Evolutionary conservation across 2,888 invertebrate species (phyloP), one percentile per base, ranked within the genome.

Genomic region (Gymnocheta viridis): DNA sequence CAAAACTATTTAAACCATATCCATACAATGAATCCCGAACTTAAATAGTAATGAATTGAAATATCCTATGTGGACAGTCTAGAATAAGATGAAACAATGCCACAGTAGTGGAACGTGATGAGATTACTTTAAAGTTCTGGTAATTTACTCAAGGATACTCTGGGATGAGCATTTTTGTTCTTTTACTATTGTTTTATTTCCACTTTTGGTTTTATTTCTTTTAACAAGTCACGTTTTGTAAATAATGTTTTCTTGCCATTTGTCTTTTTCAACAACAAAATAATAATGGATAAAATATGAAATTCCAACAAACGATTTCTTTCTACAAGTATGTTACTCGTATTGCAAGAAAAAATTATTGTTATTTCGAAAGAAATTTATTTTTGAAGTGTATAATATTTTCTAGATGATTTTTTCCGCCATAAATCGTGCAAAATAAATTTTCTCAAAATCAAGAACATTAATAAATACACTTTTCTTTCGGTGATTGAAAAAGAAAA

Each of bases 161-260:
- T 56, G 22, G 35, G 17, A 56, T 56, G 32, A 56, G 4, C 12
- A 19, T 17, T 47, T 64, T 32, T 44, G n/a, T 35, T 14, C 66
- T 66, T 66, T 56, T 66, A 44, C 54, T 76, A 32, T 66, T 76
- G 41, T 66, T 67, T 66, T 47, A 56, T 35, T 77, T 44, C n/a
- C 27, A 17, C 29, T 69, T 62, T 58, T 69, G 32, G 22, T 54
- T 49, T 69, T 14, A 24, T 51, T 82, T 67, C 10, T 24, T 22
- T 22, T 12, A 17, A 47, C 27, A 74, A 74, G 82, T 74, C 82
- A 82, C 82, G 82, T 74, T 79, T 79, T 82, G 35, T 44, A 22
- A 19, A 70, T 62, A 70, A 70, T 32, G 54, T 29, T 49, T 58
- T 44, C 17, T 44, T 77, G 17, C 22, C 58, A 41, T 70, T 70